Evolutionary conservation across 2,113 vertebrate species (phyloP).

Genomic region (Eolophus roseicapilla): DNA sequence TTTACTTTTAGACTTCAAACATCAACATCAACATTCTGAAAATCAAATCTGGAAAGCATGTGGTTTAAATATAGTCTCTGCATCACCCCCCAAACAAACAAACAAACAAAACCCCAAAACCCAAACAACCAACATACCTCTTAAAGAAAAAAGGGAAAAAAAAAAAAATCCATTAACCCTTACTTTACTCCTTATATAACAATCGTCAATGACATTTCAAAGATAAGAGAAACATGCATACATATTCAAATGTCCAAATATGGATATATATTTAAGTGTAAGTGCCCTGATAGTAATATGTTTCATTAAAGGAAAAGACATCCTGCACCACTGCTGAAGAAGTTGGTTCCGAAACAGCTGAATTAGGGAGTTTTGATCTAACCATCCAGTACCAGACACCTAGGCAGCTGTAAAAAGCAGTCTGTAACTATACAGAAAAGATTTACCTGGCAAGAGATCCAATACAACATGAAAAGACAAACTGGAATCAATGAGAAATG

Average conservation of each 20-base stretch:
- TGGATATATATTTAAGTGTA: neutral
- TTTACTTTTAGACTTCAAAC: neutral
- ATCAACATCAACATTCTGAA: neutral
- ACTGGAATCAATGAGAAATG: constrained; percentile 8
- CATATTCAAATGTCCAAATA: neutral
- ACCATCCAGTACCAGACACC: neutral
- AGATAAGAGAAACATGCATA: neutral
- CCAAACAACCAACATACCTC: neutral
- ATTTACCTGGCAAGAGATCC: neutral
- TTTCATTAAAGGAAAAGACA: neutral
- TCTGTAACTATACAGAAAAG: neutral
- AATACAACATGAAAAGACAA: neutral
- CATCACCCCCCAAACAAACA: neutral
- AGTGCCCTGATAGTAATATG: neutral
- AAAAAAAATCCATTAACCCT: constrained; percentile 15
- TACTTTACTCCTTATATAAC: neutral
- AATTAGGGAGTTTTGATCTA: neutral
- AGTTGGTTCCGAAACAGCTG: neutral
- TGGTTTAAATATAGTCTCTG: constrained; percentile 26
- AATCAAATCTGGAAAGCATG: constrained; percentile 58
- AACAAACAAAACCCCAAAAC: neutral
- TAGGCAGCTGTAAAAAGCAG: neutral
- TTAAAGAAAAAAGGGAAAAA: neutral
- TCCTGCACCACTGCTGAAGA: neutral
- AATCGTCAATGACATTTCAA: neutral